A percentile compares a stretch with the other conserved stretches of the same genome.
These are phyloP conservation scores for Pollenia griseotomentosa DNA, from an alignment of 2,888 invertebrate species.

Conservation along the genomic window DNA sequence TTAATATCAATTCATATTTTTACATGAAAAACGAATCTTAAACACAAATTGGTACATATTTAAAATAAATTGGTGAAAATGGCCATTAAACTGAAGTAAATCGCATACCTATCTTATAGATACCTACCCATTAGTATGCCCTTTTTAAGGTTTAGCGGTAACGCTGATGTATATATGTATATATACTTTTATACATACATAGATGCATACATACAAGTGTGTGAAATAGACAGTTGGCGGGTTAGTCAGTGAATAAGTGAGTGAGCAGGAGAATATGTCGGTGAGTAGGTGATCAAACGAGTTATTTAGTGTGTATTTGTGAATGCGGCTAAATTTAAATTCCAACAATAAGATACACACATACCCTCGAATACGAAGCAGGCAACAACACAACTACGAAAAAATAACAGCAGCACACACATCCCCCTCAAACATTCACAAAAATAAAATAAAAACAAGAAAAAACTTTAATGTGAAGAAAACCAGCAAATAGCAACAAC, in stretches of 20 bases:
- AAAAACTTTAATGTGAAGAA: constrained; percentile 53
- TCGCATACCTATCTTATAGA: too few relatives aligned
- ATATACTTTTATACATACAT: not conserved
- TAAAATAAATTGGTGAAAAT: too few relatives aligned
- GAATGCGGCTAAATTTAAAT: constrained; percentile 54
- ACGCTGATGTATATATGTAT: too few relatives aligned
- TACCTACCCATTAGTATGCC: too few relatives aligned
- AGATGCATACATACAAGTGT: not conserved
- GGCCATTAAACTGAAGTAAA: too few relatives aligned
- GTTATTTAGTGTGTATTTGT: constrained; percentile 48
- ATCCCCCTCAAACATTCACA: constrained; percentile 3
- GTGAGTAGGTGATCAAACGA: constrained; percentile 53
- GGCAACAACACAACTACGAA: constrained; percentile 34
- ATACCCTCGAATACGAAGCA: constrained; percentile 24
- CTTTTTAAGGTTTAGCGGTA: too few relatives aligned
- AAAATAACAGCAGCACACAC: constrained; percentile 6
- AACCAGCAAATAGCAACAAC: constrained; percentile 54
- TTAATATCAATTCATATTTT: too few relatives aligned
- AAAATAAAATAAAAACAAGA: constrained; percentile 55
- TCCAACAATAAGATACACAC: constrained; percentile 22
- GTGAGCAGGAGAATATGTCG: constrained; percentile 10
- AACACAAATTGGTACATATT: too few relatives aligned
- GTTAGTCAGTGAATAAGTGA: constrained; percentile 38
- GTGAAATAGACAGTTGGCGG: constrained; percentile 45
- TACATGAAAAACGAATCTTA: too few relatives aligned